Conservation (phyloP, 2,888 invertebrate genomes). For the Ferrisia virgata region DNA sequence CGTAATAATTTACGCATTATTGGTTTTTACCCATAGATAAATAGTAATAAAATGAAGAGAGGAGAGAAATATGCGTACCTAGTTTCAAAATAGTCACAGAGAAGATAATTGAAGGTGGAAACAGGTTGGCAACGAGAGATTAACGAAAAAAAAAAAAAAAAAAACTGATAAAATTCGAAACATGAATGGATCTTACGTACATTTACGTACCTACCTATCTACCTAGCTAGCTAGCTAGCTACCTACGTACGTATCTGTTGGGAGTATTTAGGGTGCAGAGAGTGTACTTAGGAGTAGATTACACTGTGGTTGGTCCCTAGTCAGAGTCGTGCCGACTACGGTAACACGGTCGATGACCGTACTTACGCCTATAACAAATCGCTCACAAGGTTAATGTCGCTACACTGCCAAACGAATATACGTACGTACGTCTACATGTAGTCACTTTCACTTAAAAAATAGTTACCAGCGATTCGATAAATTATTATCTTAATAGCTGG, state of each 20-base stretch:
- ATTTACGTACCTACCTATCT: neutral
- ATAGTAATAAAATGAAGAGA: neutral
- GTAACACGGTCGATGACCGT: slow-evolving; percentile 36
- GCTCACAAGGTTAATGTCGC: slow-evolving; percentile 43
- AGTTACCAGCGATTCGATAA: slow-evolving; percentile 37
- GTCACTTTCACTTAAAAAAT: slow-evolving; percentile 41
- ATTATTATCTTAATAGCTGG: slow-evolving; percentile 36
- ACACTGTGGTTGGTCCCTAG: too few species aligned
- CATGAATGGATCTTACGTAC: neutral
- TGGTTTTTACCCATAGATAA: neutral
- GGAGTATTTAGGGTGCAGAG: too few species aligned
- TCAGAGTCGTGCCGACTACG: too few species aligned
- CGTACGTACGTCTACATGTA: too few species aligned
- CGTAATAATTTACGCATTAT: slow-evolving; percentile 16
- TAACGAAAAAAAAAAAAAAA: neutral
- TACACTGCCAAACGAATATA: slow-evolving; percentile 29
- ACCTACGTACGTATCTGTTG: too few species aligned
- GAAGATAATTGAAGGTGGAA: neutral
- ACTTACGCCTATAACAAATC: slow-evolving; percentile 33
- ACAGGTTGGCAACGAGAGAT: neutral
- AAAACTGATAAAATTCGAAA: neutral
- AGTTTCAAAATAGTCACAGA: neutral
- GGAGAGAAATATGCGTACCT: too few species aligned
- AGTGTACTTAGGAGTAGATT: too few species aligned
- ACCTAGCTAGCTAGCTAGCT: neutral